Evolutionary conservation across 2,888 invertebrate species (phyloP).

Genomic region (Pandemis heparana): DNA sequence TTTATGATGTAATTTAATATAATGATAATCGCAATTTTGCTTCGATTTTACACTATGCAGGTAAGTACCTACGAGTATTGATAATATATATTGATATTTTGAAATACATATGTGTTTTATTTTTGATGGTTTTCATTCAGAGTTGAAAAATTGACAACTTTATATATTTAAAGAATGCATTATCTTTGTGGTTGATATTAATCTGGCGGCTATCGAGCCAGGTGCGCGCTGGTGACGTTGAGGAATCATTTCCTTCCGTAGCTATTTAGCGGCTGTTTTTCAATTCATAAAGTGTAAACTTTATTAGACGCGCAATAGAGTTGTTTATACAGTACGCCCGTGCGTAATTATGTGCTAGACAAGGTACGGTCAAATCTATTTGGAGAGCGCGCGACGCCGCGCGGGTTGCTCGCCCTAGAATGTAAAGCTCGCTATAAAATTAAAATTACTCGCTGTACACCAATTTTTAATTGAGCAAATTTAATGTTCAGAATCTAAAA

Average conservation of each 20-base stretch:
- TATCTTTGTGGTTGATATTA: slow-evolving; percentile 4
- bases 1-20: slow-evolving; percentile 82
- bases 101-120: slow-evolving; percentile 59
- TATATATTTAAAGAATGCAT: not conserved
- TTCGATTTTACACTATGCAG: slow-evolving; percentile 68
- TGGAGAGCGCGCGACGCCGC: slow-evolving; percentile 58
- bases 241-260: slow-evolving; percentile 66
- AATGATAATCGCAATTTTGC: slow-evolving; percentile 75
- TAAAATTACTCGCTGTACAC: not conserved
- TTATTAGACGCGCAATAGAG: slow-evolving; percentile 52
- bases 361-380: slow-evolving; percentile 72
- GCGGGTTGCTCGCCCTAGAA: slow-evolving; percentile 54
- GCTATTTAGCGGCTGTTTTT: slow-evolving; percentile 41
- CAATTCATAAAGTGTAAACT: slow-evolving; percentile 51
- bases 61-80: slow-evolving; percentile 70
- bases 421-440: slow-evolving; percentile 43
- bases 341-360: slow-evolving; percentile 57
- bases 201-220: slow-evolving; percentile 29
- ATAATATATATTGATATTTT: slow-evolving; percentile 73
- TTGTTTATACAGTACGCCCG: slow-evolving; percentile 48
- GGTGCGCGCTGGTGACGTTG: slow-evolving; percentile 53
- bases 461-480: not conserved
- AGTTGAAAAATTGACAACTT: not conserved
- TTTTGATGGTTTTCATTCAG: slow-evolving; percentile 24
- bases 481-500: not conserved